A percentile compares a stretch with the other conserved stretches of the same genome.
Conservation (phyloP, 2,797 vertebrate species). For the Lepus oiostolus region DNA sequence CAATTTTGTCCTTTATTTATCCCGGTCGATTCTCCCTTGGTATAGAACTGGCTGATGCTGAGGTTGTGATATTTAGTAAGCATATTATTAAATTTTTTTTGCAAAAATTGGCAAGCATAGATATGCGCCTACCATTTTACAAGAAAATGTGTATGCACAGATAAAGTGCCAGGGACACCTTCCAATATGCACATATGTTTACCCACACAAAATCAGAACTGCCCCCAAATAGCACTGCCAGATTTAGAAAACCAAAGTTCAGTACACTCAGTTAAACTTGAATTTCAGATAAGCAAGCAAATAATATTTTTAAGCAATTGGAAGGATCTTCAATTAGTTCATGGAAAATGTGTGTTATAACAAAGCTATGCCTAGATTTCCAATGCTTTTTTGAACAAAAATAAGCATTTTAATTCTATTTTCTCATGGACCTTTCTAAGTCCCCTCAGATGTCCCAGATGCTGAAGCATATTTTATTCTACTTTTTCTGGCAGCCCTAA, state of each 20-base stretch:
- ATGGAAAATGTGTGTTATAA: too few species aligned
- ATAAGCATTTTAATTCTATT: too few species aligned
- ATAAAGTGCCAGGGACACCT: neutral
- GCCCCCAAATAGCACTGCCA: neutral
- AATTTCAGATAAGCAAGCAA: neutral
- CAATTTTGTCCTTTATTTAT: too few species aligned
- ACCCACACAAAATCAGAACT: too few species aligned
- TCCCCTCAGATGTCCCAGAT: neutral
- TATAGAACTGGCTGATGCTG: neutral
- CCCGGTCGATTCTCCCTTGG: neutral
- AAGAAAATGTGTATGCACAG: neutral
- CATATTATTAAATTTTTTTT: neutral
- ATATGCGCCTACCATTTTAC: neutral
- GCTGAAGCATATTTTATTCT: neutral
- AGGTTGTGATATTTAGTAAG: neutral
- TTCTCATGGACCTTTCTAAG: too few species aligned
- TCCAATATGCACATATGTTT: neutral
- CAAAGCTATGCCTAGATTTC: too few species aligned
- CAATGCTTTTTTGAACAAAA: too few species aligned
- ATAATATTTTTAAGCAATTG: neutral
- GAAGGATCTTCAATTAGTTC: too few species aligned
- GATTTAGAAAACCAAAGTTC: slow-evolving; percentile 11
- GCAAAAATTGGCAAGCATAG: neutral
- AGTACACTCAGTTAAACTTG: neutral
- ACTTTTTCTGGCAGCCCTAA: neutral